Evolutionary conservation across 2,888 invertebrate species (phyloP).

Genomic region (Tupiocoris notatus): DNA sequence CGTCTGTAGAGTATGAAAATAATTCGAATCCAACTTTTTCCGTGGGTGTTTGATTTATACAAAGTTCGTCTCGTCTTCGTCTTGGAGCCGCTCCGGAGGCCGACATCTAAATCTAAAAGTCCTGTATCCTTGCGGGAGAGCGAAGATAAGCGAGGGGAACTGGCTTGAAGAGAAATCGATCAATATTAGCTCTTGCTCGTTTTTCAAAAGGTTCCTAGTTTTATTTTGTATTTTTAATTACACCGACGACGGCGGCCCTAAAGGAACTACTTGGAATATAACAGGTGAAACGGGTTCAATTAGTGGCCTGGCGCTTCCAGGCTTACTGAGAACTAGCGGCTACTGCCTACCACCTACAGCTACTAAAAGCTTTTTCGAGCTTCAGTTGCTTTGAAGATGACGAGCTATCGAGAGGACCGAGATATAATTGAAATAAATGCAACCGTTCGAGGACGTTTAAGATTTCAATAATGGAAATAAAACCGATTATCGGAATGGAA

Average conservation of each 20-base stretch:
- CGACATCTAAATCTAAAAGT: constrained; percentile 43
- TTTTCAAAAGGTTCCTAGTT: background rate
- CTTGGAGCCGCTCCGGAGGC: background rate
- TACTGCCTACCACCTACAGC: background rate
- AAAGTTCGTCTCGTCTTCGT: background rate
- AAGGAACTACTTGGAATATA: background rate
- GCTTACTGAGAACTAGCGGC: background rate
- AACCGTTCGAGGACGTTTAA: too few relatives aligned
- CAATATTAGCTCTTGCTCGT: background rate
- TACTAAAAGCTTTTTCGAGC: background rate
- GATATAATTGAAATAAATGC: too few relatives aligned
- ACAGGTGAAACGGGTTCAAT: constrained; percentile 30
- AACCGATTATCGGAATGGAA: too few relatives aligned
- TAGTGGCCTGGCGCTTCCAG: constrained; percentile 18
- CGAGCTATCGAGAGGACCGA: background rate
- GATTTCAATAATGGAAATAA: too few relatives aligned
- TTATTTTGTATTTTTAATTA: constrained; percentile 14
- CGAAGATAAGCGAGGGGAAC: constrained; percentile 9
- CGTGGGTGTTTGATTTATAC: constrained; percentile 39
- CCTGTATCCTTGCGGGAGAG: constrained; percentile 17
- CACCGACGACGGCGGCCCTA: background rate
- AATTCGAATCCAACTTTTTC: background rate
- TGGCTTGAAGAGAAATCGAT: background rate
- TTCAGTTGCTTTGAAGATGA: background rate
- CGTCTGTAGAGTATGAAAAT: background rate